These are phyloP conservation scores for Panopea generosa DNA, from an alignment of 2,888 invertebrate genomes.

Conservation along the genomic window DNA sequence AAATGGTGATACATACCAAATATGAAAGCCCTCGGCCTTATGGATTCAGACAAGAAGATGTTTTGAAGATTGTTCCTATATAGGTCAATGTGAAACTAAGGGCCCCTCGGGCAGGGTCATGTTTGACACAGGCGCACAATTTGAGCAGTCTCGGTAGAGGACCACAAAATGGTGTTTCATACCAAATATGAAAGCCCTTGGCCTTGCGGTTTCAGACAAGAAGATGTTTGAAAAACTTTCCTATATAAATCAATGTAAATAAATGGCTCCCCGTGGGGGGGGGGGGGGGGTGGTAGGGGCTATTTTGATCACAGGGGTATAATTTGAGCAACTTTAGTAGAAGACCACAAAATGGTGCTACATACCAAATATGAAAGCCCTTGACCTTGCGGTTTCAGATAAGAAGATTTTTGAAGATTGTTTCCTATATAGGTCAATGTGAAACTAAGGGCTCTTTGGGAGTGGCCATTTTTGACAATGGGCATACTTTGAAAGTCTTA, in stretches of 20 bases:
- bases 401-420: too few relatives aligned
- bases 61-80: not conserved
- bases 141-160: slow-evolving; percentile 38
- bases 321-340: slow-evolving; percentile 17
- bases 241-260: slow-evolving; percentile 5
- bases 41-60: slow-evolving; percentile 35
- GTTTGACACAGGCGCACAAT: slow-evolving; percentile 28
- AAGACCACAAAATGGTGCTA: slow-evolving; percentile 3
- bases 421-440: too few relatives aligned
- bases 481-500: too few relatives aligned
- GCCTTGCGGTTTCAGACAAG: slow-evolving; percentile 31
- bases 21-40: slow-evolving; percentile 31
- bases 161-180: slow-evolving; percentile 28
- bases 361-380: slow-evolving; percentile 10
- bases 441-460: too few relatives aligned
- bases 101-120: slow-evolving; percentile 4
- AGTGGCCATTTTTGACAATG: too few relatives aligned
- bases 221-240: slow-evolving; percentile 6
- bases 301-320: not conserved
- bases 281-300: too few relatives aligned
- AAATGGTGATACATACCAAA: slow-evolving; percentile 30
- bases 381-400: not conserved
- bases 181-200: slow-evolving; percentile 37
- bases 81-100: slow-evolving; percentile 9
- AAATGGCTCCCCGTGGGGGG: too few relatives aligned